phyloP scores from a whole-genome alignment of 2,888 invertebrate genomes.

The Falcaria lacertinaria region DNA sequence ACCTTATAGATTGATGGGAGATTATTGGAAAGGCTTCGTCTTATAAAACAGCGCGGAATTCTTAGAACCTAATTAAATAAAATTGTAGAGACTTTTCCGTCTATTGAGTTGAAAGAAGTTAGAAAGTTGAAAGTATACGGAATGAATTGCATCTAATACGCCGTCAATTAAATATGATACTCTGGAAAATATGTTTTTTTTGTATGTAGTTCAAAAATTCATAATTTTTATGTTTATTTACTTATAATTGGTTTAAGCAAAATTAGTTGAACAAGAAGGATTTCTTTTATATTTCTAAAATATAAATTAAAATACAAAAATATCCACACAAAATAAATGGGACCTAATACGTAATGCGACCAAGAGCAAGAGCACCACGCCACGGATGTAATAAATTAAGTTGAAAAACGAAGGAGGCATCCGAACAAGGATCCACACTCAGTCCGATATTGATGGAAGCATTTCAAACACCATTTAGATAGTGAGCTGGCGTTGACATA shows the following conservation, averaged over 20 bases:
- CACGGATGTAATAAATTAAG: constrained; percentile 36
- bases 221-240: no score
- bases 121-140: no score
- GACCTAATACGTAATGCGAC: constrained; percentile 17
- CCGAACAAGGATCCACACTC: constrained; percentile 67
- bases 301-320: no score
- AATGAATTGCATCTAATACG: no score
- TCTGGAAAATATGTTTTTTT: no score
- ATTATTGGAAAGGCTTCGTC: background rate
- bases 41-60: background rate
- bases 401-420: constrained; percentile 41
- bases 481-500: constrained; percentile 70
- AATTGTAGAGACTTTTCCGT: no score
- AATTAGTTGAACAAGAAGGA: no score
- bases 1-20: background rate
- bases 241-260: no score
- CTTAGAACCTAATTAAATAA: background rate
- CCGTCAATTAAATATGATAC: no score
- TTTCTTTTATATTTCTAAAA: no score
- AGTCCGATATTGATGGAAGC: constrained; percentile 74
- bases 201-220: no score
- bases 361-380: constrained; percentile 13
- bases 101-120: no score
- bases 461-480: constrained; percentile 77
- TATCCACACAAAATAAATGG: background rate